Evolutionary conservation across 2,113 vertebrate species (phyloP).

Genomic region (Hyla sarda): DNA sequence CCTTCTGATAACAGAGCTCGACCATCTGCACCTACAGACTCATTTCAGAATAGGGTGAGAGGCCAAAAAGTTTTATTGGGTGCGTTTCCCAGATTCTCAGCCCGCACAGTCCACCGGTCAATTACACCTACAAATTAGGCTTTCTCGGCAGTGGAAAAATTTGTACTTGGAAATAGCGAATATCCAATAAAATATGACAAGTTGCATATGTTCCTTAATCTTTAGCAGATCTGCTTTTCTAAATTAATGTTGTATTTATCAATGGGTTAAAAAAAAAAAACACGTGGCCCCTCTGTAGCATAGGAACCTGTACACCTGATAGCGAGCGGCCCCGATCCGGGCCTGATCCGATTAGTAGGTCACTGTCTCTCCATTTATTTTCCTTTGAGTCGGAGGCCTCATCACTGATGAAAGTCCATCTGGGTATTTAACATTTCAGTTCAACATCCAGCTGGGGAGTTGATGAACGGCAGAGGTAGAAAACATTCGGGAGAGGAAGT

Average conservation of each 20-base stretch:
- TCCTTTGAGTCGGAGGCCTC: constrained; percentile 42
- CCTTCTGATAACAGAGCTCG: not conserved
- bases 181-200: constrained; percentile 51
- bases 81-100: not conserved
- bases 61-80: constrained; percentile 21
- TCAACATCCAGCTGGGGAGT: constrained; percentile 44
- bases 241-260: constrained; percentile 12
- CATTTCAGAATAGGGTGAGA: constrained; percentile 25
- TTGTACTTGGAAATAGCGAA: constrained; percentile 42
- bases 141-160: constrained; percentile 37
- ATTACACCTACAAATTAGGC: constrained; percentile 23
- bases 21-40: constrained; percentile 27
- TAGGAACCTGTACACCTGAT: constrained; percentile 16
- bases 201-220: constrained; percentile 53
- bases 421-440: constrained; percentile 50
- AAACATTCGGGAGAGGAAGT: constrained; percentile 48
- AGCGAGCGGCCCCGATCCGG: not conserved
- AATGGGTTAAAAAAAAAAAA: not conserved
- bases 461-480: constrained; percentile 56
- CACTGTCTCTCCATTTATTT: constrained; percentile 35
- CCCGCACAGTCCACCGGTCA: constrained; percentile 12
- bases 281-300: not conserved
- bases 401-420: constrained; percentile 52
- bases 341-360: constrained; percentile 53
- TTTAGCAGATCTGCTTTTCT: constrained; percentile 43